Evolutionary conservation across 2,797 vertebrate species (phyloP).

Genomic region (Lacerta agilis): DNA sequence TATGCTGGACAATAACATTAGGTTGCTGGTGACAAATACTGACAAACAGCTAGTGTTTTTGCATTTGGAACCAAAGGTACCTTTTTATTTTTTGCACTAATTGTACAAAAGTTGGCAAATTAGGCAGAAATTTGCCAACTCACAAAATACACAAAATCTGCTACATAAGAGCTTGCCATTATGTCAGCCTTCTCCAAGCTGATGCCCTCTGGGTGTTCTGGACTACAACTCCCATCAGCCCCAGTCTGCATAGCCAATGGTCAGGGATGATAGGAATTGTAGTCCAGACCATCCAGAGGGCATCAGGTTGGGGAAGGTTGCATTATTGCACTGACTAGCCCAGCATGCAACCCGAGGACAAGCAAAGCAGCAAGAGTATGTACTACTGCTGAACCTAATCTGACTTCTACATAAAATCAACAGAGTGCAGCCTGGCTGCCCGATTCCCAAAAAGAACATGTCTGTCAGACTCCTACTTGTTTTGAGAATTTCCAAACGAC

Average conservation of each 20-base stretch:
- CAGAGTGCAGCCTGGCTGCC: rapidly evolving
- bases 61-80: neutral
- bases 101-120: neutral
- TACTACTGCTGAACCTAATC: neutral
- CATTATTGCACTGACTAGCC: neutral
- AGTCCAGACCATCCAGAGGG: no score
- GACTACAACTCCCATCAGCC: no score
- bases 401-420: neutral
- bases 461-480: slow-evolving; percentile 84
- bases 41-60: neutral
- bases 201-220: no score
- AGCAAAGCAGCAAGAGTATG: neutral
- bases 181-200: no score
- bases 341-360: neutral
- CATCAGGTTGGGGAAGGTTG: neutral
- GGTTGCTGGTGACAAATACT: no score
- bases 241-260: no score
- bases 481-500: slow-evolving; percentile 92
- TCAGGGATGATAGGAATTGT: no score
- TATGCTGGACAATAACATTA: no score
- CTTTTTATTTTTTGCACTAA: neutral
- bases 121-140: neutral
- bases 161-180: neutral
- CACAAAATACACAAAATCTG: neutral
- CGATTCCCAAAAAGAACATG: neutral